Evolutionary conservation across 2,888 invertebrate genomes (phyloP), one percentile per base, ranked within the genome.

Genomic region (Nomada fabriciana): DNA sequence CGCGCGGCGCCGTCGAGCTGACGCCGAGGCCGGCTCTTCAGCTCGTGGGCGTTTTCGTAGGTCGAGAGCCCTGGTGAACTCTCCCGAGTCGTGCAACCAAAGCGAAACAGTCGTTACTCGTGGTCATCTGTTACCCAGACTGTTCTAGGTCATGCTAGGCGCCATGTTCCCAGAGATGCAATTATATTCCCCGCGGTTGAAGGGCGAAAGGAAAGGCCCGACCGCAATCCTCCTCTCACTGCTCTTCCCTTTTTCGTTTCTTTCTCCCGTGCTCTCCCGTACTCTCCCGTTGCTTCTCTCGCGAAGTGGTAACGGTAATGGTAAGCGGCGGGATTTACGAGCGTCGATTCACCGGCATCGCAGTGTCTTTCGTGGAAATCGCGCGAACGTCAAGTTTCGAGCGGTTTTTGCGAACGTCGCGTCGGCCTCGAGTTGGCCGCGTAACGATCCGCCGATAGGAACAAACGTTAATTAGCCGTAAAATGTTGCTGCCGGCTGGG

Each of bases 241-340:
- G 47, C 75, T 70, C 67, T 65, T 57, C 67, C 68, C 50, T 59
- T 60, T 50, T 52, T 57, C 73, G 80, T 80, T 70, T 69, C 61
- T 13, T 63, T 57, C 69, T 74, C 63, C 36, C 42, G 50, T 1
- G 15, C n/a, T 3, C n/a, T 43, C 80, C 61, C 60, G 70, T 87
- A 81, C 79, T 80, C 80, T 77, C n/a, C 7, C 47, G 43, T 10
- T 47, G 47, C 47, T 47, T 15, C 47, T 47, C 42, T 25, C 29
- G 75, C 79, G 80, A 79, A 83, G 82, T 69, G 85, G 85, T 90
- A 91, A 90, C 91, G 90, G 90, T 89, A 91, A 90, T 90, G 85
- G 87, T 86, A 88, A 90, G 84, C 88, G 86, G 84, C 83, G 80
- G 85, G 86, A 89, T 90, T 90, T 91, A 91, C 89, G 89, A 90